Base-by-base conservation (phyloP, 2,888 invertebrate species). In the Litoditis marina region DNA sequence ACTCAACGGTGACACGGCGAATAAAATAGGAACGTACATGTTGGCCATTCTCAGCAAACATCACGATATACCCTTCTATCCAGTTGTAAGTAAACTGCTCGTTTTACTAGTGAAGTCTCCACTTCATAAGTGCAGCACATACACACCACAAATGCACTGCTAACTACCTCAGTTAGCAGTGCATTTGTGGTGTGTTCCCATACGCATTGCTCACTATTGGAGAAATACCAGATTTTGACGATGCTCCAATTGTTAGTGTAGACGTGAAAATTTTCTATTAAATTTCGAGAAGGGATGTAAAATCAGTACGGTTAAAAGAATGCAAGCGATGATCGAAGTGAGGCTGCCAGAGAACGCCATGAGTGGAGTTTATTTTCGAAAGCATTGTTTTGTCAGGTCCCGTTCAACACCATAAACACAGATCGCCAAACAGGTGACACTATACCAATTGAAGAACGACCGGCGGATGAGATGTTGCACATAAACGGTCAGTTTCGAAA, bases 1-100 rank as follows among this genome's bases (percentile, higher is more conserved):
- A 16, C 89, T 90, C 1, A 98, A 98, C 85, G 98, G 98, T 0
- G 96, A 99, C 84, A 95, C 95, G 0, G 96, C 96, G 0, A 98
- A 98, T 84, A 98, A 98, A 54, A 71, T 76, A 82, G 96, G 83
- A 32, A 85, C 85, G 4, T 86, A 84, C 74, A 83, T 84, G 87
- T 90, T 96, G 82, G 94, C 95, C 0, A 90, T 96, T 53, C 87
- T 91, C 50, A 94, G 95, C 0, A 90, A 91, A 80, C 87, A 92
- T 84, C 94, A 96, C 83, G 88, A 54, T 0, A 66, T 73, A 25
- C 61, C 63, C 5, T 73, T 73, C 55, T 73, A 73, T 49, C 69
- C 71, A 2, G 71, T 71, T 19, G 73, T 68, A 25, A 46, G 60
- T 60, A 22, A 47, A 22, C 11, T 54, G 22, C 25, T 53, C 31